Percentiles rank a stretch among this genome's conserved stretches.
Evolutionary conservation across 2,888 invertebrate genomes (phyloP).

Genomic region (Nephrocerus scutellatus): DNA sequence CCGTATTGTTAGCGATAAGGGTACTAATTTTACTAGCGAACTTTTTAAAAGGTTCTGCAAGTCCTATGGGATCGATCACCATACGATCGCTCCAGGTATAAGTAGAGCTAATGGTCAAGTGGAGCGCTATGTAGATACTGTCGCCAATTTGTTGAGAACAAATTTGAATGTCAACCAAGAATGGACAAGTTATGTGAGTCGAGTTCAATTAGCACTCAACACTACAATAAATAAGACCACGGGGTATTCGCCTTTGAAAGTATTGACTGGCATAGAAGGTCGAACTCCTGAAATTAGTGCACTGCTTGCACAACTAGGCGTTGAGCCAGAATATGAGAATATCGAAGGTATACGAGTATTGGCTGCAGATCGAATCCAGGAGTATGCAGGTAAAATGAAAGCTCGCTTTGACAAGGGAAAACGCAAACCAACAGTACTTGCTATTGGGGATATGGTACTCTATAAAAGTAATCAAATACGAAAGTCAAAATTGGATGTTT

Average conservation of each 20-base stretch:
- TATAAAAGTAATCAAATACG: conserved; percentile 3
- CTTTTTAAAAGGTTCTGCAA: conserved; percentile 4
- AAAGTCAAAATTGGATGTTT: conserved; percentile 1
- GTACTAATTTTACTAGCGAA: conserved; percentile 10
- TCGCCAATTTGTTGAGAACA: conserved; percentile 6
- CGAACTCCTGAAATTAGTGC: conserved; percentile 7
- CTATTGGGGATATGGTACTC: too few species aligned
- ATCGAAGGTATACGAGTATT: background rate
- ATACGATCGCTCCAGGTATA: conserved; percentile 8
- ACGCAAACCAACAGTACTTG: conserved; percentile 3
- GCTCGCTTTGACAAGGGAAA: conserved; percentile 1
- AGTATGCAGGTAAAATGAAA: conserved; percentile 1
- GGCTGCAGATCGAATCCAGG: background rate
- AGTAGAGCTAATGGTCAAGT: conserved; percentile 8
- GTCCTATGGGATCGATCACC: conserved; percentile 6
- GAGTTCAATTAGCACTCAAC: conserved; percentile 8
- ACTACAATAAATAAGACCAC: conserved; percentile 8
- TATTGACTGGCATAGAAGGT: conserved; percentile 3
- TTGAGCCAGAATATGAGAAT: conserved; percentile 1
- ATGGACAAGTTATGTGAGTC: conserved; percentile 6
- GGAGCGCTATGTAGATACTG: conserved; percentile 5
- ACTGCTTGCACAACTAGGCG: background rate
- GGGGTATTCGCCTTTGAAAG: conserved; percentile 6
- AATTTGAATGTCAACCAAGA: conserved; percentile 2
- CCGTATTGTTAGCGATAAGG: conserved; percentile 8